Evolutionary conservation across 1,140 invertebrate species (phyloP).

Genomic region (Alviniconcha marisindica): DNA sequence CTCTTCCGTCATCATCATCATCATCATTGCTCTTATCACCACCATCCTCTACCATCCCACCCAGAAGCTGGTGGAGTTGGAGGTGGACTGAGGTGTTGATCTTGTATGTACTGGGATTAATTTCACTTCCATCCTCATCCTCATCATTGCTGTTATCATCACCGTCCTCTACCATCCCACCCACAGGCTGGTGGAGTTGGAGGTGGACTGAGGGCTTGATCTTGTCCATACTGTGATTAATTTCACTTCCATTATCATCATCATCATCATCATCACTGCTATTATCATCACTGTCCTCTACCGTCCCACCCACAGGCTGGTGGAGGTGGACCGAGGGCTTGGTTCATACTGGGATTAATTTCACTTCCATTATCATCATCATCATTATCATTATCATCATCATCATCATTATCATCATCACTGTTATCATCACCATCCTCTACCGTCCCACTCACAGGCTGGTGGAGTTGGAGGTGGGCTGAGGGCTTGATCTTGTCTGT

Average conservation of each 20-base stretch:
- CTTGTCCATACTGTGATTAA: constrained; percentile 64
- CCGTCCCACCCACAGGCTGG: constrained; percentile 60
- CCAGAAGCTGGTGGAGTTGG: constrained; percentile 62
- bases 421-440: neutral
- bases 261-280: too few relatives aligned
- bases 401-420: too few relatives aligned
- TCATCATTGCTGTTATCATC: neutral
- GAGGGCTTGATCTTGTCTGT: constrained; percentile 73
- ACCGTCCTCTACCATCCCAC: neutral
- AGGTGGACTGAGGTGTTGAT: constrained; percentile 70
- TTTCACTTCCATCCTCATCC: too few relatives aligned
- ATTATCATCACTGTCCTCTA: too few relatives aligned
- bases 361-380: constrained; percentile 61
- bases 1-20: too few relatives aligned
- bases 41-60: too few relatives aligned
- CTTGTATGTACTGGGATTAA: constrained; percentile 64
- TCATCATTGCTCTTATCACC: too few relatives aligned
- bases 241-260: too few relatives aligned
- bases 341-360: constrained; percentile 62
- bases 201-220: constrained; percentile 71
- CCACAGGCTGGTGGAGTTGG: constrained; percentile 63
- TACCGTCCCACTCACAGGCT: constrained; percentile 49
- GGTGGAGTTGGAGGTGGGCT: constrained; percentile 66
- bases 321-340: constrained; percentile 70
- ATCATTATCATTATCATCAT: too few relatives aligned